Base-by-base conservation (phyloP, 23 tunicate genomes). In the Ascidia mentula region DNA sequence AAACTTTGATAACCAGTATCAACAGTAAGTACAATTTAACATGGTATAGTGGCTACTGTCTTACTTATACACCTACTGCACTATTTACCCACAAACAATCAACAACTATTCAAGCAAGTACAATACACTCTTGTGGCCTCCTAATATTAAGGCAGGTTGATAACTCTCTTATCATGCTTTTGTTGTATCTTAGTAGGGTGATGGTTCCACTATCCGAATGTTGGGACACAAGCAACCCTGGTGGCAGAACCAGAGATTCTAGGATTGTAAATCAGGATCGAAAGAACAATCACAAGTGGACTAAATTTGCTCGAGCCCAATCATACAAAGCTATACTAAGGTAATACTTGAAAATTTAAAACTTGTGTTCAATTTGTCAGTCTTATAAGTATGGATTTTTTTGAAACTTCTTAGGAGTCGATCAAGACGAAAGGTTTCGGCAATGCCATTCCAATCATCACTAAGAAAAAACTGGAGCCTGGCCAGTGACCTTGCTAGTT, bases 181-280 rank as follows among this genome's bases (percentile, higher is more conserved):
- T n/a, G n/a, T n/a, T n/a, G n/a, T n/a, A n/a, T n/a, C n/a, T n/a
- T 45, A 89, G 94, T 40, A 82, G 82, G 45, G 79, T 74, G 34
- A 82, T 86, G 79, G 45, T 78, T 36, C 97, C 97, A 31, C 45
- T 92, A 28, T 86, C 77, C 6, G 74, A 82, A 18, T 92, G 97
- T 69, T 92, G 97, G 97, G 78, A 87, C 74, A 36, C 45, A 40
- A 40, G 73, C 26, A 34, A 82, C 36, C 88, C 92, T 35, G 97
- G 97, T 8, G 97, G 97, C 18, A 82, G 40, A 37, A 90, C 86
- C 26, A 32, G 87, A n/a, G 92, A 87, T 38, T 82, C 79, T 8
- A 39, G 83, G 5, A 45, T 35, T 31, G 60, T 80, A n/a, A 40
- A 31, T 31, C 88, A 79, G 40, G 87, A 88, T 18, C 69, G 46